These are phyloP conservation scores for Unio delphinus DNA, from an alignment of 2,888 invertebrate genomes.

Conservation along the genomic window DNA sequence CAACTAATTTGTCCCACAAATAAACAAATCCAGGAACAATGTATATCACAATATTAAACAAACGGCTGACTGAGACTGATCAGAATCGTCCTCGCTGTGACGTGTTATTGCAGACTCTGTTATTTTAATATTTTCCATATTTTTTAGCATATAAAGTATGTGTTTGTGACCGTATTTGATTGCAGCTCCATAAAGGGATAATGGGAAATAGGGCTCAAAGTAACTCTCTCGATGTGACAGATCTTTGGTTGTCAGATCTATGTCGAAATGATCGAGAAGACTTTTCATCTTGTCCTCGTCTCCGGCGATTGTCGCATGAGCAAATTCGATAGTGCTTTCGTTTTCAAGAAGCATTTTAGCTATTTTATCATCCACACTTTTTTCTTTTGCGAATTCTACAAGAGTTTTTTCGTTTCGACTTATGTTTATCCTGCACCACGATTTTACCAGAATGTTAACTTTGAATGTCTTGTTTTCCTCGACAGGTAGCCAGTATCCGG, in stretches of 20 bases:
- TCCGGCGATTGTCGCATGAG: constrained; percentile 68
- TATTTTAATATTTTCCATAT: constrained; percentile 8
- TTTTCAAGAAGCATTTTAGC: constrained; percentile 51
- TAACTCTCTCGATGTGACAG: constrained; percentile 57
- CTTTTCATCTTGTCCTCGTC: constrained; percentile 59
- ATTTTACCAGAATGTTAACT: constrained; percentile 63
- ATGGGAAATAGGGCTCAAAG: constrained; percentile 53
- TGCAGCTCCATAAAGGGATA: constrained; percentile 61
- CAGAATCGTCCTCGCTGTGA: background rate
- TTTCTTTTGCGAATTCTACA: constrained; percentile 57
- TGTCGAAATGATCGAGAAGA: constrained; percentile 52
- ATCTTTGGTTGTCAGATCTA: constrained; percentile 59
- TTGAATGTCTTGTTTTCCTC: constrained; percentile 51
- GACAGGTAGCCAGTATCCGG: constrained; percentile 61
- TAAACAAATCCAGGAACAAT: too few species aligned
- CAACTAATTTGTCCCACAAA: too few species aligned
- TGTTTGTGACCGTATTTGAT: constrained; percentile 62
- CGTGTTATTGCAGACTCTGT: background rate
- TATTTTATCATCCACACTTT: constrained; percentile 47
- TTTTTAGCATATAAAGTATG: constrained; percentile 51
- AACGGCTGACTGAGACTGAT: constrained; percentile 3
- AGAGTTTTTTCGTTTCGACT: constrained; percentile 46
- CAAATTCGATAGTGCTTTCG: constrained; percentile 63
- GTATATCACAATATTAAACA: constrained; percentile 11
- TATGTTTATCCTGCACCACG: constrained; percentile 66